Base-by-base conservation (phyloP, 2,113 vertebrate genomes). In the Pelodiscus sinensis region DNA sequence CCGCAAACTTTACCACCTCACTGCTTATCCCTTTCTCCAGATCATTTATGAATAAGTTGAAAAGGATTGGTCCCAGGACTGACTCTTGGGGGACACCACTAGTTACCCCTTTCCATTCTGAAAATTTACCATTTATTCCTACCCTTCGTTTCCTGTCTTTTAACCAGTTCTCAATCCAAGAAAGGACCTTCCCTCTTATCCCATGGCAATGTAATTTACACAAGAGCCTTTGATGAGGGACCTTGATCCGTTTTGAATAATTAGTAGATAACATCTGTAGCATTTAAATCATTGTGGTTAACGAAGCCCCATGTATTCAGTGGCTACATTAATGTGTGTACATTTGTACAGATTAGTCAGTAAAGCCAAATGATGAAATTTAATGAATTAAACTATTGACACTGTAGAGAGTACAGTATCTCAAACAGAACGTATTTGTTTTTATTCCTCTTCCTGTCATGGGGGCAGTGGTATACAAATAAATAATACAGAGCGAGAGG, bases 221-320 rank as follows among this genome's bases (percentile, higher is more conserved):
- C n/a, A n/a, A n/a, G n/a, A n/a, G n/a, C n/a, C n/a, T n/a, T n/a
- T n/a, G n/a, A n/a, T n/a, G n/a, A n/a, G n/a, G n/a, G n/a, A n/a
- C n/a, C n/a, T n/a, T 91, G 84, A 80, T 91, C 71, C 50, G 0
- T 84, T 19, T 65, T 77, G 52, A 50, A 8, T 85, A 79, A 65
- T 79, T 73, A 81, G 38, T 83, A 55, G 80, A 75, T 91, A 93
- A 44, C n/a, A 51, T 94, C 92, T 93, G 65, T 78, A 6, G 58
- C 38, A 8, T 79, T 91, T 19, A 84, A 93, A 87, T 93, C 82
- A 75, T 86, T 92, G 29, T 2, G 82, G 56, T 24, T 95, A 77
- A 89, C 52, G 89, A 73, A 90, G 65, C 75, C 12, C 21, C 35
- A 21, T 35, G 19, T 35, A 5, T 89, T 10, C 13, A 22, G 75